These are phyloP conservation scores for Endotricha flammealis DNA, from an alignment of 2,888 invertebrate species.

Conservation along the genomic window DNA sequence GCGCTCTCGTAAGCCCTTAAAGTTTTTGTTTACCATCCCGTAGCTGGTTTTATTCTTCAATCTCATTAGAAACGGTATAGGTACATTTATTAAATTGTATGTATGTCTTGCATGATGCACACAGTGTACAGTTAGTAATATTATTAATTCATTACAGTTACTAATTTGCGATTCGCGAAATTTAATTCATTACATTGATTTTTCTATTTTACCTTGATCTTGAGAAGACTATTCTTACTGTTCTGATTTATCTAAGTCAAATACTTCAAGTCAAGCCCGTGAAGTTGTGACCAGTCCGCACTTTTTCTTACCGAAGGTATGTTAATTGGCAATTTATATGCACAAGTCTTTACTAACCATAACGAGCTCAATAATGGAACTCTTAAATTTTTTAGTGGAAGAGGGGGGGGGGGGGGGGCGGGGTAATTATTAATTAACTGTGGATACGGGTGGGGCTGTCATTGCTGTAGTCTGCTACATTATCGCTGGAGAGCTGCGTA, in stretches of 20 bases:
- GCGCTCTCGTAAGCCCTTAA: conserved; percentile 32
- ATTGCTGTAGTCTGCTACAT: conserved; percentile 62
- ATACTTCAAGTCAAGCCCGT: conserved; percentile 9
- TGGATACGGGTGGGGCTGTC: conserved; percentile 55
- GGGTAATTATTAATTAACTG: conserved; percentile 72
- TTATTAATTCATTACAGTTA: no score
- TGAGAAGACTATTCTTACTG: no score
- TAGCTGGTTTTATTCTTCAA: conserved; percentile 4
- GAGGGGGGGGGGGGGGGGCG: conserved; percentile 59
- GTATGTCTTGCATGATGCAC: no score
- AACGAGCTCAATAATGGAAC: conserved; percentile 63
- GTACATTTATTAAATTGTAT: no score
- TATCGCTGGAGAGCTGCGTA: conserved; percentile 70
- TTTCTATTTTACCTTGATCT: no score
- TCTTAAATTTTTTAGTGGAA: conserved; percentile 68
- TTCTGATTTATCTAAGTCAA: no score
- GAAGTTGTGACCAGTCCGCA: conserved; percentile 25
- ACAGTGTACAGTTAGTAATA: no score
- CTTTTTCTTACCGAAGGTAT: conserved; percentile 43
- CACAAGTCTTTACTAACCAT: conserved; percentile 52
- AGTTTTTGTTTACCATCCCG: conserved; percentile 5
- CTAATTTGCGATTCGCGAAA: no score
- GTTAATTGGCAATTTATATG: conserved; percentile 64
- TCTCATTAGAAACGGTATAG: no score
- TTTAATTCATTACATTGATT: no score